Conservation (phyloP, 2,797 vertebrate genomes). For the Diceros bicornis region DNA sequence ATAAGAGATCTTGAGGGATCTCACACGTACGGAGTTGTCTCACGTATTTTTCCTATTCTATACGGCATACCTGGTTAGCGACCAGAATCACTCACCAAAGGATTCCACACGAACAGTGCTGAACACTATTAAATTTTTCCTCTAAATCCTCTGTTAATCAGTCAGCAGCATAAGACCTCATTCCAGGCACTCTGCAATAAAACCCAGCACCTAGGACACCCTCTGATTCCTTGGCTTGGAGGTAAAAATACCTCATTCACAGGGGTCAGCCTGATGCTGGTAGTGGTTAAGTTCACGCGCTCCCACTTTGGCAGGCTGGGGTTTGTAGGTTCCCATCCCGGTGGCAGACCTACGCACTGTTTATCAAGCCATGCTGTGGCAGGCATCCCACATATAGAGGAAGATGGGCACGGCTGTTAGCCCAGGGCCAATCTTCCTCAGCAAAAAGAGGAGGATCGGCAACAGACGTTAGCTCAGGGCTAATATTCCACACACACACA, state of each 20-base stretch:
- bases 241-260: constrained; percentile 25
- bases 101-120: constrained; percentile 13
- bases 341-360: too few species aligned
- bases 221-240: not conserved
- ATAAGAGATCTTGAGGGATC: not conserved
- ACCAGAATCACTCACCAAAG: not conserved
- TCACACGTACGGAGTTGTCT: not conserved
- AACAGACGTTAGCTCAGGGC: too few species aligned
- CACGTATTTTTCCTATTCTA: not conserved
- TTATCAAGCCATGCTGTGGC: too few species aligned
- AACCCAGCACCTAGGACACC: not conserved
- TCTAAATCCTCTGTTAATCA: constrained; percentile 64
- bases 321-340: too few species aligned
- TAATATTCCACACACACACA: too few species aligned
- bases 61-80: not conserved
- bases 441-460: too few species aligned
- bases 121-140: constrained; percentile 16
- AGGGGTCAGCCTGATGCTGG: too few species aligned
- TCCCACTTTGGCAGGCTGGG: too few species aligned
- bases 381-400: too few species aligned
- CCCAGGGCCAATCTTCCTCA: too few species aligned
- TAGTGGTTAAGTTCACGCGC: too few species aligned
- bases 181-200: not conserved
- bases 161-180: constrained; percentile 34
- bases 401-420: too few species aligned